Base-by-base conservation (phyloP, 2,888 invertebrate species). In the Agriopis aurantiaria region DNA sequence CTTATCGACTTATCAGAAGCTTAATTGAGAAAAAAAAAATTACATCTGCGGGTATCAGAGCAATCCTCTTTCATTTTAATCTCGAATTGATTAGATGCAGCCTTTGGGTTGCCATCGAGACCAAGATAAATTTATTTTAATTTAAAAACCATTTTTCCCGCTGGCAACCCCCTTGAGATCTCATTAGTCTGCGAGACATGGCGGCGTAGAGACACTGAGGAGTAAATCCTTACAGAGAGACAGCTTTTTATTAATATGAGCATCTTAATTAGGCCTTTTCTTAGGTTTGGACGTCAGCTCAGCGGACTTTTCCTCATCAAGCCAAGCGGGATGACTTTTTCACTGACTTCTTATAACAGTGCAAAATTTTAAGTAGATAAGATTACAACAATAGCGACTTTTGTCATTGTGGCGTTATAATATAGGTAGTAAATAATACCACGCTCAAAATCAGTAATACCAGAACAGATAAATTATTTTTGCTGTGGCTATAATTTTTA, bases 41-140 rank as follows among this genome's bases (percentile, higher is more conserved):
- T 78, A 78, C 77, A 80, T 75, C 74, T 71, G 70, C 60, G 69
- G 60, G 72, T 72, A 80, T 80, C 75, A 74, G 59, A 74, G 76
- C 81, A 84, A 88, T 88, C 87, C 81, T 82, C 85, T 87, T 87
- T 78, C 75, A 56, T 78, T 83, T 78, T 89, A 90, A 91, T 91
- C 89, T 87, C 65, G 80, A 87, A 88, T 89, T 89, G 88, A 88
- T 89, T 84, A 85, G 79, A 84, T 83, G 82, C 81, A 81, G 77
- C 68, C 75, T 69, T 78, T 75, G 75, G 68, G 81, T 72, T 72
- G 76, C 82, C 76, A 62, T 80, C 57, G 60, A 64, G 69, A 66
- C 66, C 51, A 41, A 77, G 81, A 80, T 76, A 79, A 82, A 86
- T 87, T 85, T 84, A 85, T 88, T 86, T 89, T 87, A 87, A 91